Percentiles rank a stretch among this genome's conserved stretches.
Evolutionary conservation across 2,113 vertebrate genomes (phyloP).

Genomic region (Gambusia holbrooki): DNA sequence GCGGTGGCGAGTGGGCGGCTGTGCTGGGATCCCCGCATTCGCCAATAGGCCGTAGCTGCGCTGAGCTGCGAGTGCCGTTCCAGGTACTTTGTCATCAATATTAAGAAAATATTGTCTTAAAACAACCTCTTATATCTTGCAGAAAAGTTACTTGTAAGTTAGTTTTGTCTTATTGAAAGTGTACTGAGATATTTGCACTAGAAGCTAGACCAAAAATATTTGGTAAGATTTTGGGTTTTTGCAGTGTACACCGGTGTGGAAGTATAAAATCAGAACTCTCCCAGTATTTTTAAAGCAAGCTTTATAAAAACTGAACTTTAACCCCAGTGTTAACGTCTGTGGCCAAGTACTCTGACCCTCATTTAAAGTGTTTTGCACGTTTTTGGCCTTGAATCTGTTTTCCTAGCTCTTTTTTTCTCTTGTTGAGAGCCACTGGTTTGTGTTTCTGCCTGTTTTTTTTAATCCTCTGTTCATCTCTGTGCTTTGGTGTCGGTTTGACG

Average conservation of each 20-base stretch:
- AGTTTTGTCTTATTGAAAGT: no score
- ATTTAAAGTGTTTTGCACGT: neutral
- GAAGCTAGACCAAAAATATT: no score
- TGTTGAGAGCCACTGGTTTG: constrained; percentile 1
- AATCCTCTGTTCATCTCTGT: constrained; percentile 9
- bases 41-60: no score
- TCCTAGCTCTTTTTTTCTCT: neutral
- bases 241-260: neutral
- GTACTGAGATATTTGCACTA: no score
- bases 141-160: no score
- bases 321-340: neutral
- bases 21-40: no score
- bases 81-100: no score
- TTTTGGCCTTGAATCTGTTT: neutral
- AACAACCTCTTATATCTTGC: no score
- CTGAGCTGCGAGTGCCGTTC: no score
- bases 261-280: neutral
- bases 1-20: no score
- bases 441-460: constrained; percentile 14
- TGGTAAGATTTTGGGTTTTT: no score
- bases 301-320: neutral
- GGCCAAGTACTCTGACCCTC: neutral
- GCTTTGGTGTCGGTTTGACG: constrained; percentile 23
- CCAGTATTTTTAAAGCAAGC: neutral
- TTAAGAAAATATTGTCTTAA: no score